Evolutionary conservation across 2,888 invertebrate species (phyloP).

Genomic region (Dioctria rufipes): DNA sequence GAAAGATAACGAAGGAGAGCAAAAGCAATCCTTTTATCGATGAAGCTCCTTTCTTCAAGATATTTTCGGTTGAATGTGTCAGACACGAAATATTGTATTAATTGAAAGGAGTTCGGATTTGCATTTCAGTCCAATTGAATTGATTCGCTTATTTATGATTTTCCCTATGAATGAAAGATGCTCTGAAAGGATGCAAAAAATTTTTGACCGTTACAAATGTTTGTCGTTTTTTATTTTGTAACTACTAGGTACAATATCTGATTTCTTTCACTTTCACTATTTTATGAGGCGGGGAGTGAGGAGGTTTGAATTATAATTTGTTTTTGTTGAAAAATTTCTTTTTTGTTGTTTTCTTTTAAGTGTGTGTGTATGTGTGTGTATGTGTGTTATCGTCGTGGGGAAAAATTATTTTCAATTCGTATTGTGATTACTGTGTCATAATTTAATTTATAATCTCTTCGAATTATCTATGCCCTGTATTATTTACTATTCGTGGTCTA

Average conservation of each 20-base stretch:
- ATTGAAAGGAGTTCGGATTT: slow-evolving; percentile 50
- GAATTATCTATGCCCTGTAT: too few relatives aligned
- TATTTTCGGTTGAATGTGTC: too few relatives aligned
- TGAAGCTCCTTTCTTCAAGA: neutral
- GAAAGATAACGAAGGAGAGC: slow-evolving; percentile 3
- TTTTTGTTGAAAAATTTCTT: neutral
- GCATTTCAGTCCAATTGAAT: slow-evolving; percentile 56
- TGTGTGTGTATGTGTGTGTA: too few relatives aligned
- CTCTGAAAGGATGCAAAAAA: slow-evolving; percentile 23
- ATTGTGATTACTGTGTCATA: too few relatives aligned
- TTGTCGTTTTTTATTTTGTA: slow-evolving; percentile 3
- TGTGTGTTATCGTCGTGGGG: neutral
- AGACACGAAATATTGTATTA: neutral
- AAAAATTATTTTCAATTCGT: too few relatives aligned
- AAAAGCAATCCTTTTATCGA: slow-evolving; percentile 26
- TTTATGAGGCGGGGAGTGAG: neutral
- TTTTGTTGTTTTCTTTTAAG: neutral
- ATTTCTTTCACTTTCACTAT: neutral
- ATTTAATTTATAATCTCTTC: too few relatives aligned
- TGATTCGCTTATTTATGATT: slow-evolving; percentile 57
- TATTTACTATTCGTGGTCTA: too few relatives aligned
- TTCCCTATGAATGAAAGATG: slow-evolving; percentile 51
- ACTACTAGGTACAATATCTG: slow-evolving; percentile 29
- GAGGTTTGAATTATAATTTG: neutral
- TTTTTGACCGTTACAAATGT: slow-evolving; percentile 51